Percentiles rank a stretch among this genome's conserved stretches.
phyloP scores from a whole-genome alignment of 2,888 invertebrate genomes.

The Priocnemis perturbator region DNA sequence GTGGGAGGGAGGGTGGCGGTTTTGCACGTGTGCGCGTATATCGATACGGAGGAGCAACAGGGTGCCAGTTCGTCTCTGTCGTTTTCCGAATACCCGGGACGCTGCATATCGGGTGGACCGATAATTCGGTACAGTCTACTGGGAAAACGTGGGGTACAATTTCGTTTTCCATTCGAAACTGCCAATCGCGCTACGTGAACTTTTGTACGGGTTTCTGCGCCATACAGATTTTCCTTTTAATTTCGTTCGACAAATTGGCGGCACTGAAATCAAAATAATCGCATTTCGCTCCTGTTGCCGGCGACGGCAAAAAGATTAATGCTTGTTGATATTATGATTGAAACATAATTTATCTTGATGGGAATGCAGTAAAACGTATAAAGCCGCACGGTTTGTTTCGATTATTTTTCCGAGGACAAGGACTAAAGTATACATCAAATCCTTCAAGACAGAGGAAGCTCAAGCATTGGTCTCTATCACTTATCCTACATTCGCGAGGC shows the following conservation, averaged over 20 bases:
- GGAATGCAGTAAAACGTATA: too few species aligned
- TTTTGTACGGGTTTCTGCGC: too few species aligned
- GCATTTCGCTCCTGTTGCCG: background rate
- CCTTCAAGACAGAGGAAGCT: too few species aligned
- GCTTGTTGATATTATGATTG: background rate
- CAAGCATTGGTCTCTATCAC: too few species aligned
- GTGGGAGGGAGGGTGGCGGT: background rate
- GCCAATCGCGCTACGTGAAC: background rate
- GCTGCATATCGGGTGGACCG: slow-evolving; percentile 16
- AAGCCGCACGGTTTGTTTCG: too few species aligned
- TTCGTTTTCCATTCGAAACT: background rate
- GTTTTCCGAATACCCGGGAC: slow-evolving; percentile 27
- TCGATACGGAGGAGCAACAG: slow-evolving; percentile 55
- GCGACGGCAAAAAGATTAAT: background rate
- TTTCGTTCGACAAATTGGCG: too few species aligned
- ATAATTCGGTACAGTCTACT: background rate
- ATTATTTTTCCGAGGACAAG: too few species aligned
- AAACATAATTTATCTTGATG: too few species aligned
- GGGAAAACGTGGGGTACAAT: background rate
- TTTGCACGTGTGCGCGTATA: slow-evolving; percentile 2
- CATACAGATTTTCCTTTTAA: too few species aligned
- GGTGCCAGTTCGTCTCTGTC: slow-evolving; percentile 51
- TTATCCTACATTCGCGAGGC: too few species aligned
- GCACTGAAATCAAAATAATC: too few species aligned
- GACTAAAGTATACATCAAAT: too few species aligned